Conservation (phyloP, 2,797 vertebrate species). For the Acestrorhynchus altus region DNA sequence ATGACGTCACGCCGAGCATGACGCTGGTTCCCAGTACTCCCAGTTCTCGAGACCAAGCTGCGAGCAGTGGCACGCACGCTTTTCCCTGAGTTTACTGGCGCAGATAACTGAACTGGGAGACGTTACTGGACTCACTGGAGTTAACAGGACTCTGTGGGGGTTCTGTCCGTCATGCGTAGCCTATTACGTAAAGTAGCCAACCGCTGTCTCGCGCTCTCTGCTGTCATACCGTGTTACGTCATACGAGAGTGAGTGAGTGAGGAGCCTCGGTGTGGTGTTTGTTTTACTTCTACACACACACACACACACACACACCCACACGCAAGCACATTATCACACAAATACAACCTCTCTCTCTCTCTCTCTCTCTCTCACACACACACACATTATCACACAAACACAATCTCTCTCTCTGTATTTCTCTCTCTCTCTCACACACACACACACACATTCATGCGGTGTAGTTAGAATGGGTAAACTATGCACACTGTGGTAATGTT, state of each 20-base stretch:
- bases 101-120: constrained; percentile 45
- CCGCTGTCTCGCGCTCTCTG: neutral
- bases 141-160: no score
- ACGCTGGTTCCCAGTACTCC: constrained; percentile 56
- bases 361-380: no score
- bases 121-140: no score
- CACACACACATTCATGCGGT: no score
- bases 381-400: no score
- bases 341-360: no score
- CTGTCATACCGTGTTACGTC: neutral
- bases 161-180: neutral
- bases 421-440: no score
- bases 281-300: no score
- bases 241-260: neutral
- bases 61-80: constrained; percentile 50
- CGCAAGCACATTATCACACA: no score
- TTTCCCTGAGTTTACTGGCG: no score
- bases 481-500: neutral
- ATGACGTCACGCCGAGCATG: constrained; percentile 71
- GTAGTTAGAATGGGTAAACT: neutral
- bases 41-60: constrained; percentile 49
- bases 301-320: no score
- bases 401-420: no score
- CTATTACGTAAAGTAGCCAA: constrained; percentile 12
- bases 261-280: neutral